Percentiles rank a stretch among this genome's conserved stretches.
phyloP scores from a whole-genome alignment of 2,113 vertebrate species.

The Datnioides undecimradiatus region DNA sequence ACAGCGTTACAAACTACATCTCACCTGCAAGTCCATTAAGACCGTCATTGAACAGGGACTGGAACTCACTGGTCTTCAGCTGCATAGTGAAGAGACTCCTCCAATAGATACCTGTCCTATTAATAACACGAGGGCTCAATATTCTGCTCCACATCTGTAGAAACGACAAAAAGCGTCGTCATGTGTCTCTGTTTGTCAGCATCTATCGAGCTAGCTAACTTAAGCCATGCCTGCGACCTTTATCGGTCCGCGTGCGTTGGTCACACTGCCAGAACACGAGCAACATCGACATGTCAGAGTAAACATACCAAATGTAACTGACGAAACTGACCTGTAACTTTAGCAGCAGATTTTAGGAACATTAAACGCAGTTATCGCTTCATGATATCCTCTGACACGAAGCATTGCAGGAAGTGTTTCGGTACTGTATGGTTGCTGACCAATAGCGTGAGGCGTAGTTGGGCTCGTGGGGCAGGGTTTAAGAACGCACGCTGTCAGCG shows the following conservation, averaged over 20 bases:
- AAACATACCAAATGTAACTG: not conserved
- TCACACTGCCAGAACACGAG: too few relatives aligned
- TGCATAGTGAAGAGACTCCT: conserved; percentile 87
- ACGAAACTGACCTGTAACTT: conserved; percentile 2
- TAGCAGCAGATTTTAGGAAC: not conserved
- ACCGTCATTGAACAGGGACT: conserved; percentile 91
- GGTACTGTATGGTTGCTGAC: not conserved
- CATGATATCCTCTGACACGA: too few relatives aligned
- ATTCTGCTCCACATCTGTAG: conserved; percentile 81
- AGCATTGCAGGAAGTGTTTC: conserved; percentile 38
- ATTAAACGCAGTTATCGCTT: not conserved
- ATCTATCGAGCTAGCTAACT: not conserved
- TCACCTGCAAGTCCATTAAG: conserved; percentile 90
- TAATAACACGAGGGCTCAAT: conserved; percentile 48
- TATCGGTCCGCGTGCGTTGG: not conserved
- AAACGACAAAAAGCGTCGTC: conserved; percentile 1
- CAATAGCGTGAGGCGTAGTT: conserved; percentile 48
- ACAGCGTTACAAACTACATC: not conserved
- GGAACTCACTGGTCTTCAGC: conserved; percentile 90
- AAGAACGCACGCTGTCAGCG: accelerated
- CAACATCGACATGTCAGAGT: accelerated
- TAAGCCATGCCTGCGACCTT: not conserved
- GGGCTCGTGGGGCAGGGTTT: not conserved
- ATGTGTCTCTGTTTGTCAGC: not conserved
- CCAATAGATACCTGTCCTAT: conserved; percentile 50